phyloP scores from a whole-genome alignment of 1,140 invertebrate genomes.

The Euura lappo region DNA sequence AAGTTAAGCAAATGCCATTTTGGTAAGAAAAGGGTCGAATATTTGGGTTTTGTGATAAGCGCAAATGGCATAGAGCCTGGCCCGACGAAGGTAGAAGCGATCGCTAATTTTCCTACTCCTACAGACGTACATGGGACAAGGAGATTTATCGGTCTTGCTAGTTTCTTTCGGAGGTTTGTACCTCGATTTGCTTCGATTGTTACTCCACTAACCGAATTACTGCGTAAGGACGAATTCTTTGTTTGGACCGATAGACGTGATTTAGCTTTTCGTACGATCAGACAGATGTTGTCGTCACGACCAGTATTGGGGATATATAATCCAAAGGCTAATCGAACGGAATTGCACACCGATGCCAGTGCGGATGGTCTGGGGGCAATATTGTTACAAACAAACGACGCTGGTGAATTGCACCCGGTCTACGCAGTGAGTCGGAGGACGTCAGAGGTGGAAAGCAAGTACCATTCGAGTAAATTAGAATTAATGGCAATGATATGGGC shows the following conservation, averaged over 20 bases:
- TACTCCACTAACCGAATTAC: slow-evolving; percentile 21
- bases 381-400: slow-evolving; percentile 21
- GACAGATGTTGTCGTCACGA: slow-evolving; percentile 14
- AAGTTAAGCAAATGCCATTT: slow-evolving; percentile 37
- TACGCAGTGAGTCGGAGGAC: slow-evolving; percentile 33
- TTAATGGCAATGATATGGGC: slow-evolving; percentile 15
- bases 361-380: slow-evolving; percentile 38
- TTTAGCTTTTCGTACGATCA: not conserved
- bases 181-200: not conserved
- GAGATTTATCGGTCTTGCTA: slow-evolving; percentile 36
- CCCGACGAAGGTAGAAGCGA: slow-evolving; percentile 25
- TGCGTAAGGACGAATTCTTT: slow-evolving; percentile 24
- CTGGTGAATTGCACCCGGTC: slow-evolving; percentile 16
- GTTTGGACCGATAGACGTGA: not conserved
- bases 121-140: slow-evolving; percentile 32
- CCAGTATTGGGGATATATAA: slow-evolving; percentile 33
- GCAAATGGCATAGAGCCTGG: slow-evolving; percentile 27
- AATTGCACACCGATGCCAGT: slow-evolving; percentile 46
- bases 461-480: no score
- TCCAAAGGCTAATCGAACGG: slow-evolving; percentile 23
- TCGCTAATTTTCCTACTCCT: slow-evolving; percentile 31
- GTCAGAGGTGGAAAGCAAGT: slow-evolving; percentile 24
- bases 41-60: slow-evolving; percentile 30
- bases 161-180: slow-evolving; percentile 18
- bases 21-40: slow-evolving; percentile 29